Conservation (phyloP, 2,888 invertebrate genomes). For the Volucella bombylans region DNA sequence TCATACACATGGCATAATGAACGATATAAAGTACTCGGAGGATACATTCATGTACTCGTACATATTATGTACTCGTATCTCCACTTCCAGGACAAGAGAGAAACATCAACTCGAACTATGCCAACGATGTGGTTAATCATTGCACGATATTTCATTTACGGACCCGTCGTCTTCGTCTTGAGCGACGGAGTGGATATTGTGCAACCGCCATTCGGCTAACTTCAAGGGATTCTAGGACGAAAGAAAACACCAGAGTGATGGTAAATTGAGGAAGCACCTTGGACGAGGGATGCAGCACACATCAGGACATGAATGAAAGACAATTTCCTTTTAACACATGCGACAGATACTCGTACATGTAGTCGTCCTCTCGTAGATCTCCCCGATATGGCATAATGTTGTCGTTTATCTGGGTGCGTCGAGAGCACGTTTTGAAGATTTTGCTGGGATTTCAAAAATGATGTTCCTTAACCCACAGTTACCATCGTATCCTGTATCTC, state of each 20-base stretch:
- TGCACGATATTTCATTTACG: constrained; percentile 71
- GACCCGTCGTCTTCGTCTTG: too few species aligned
- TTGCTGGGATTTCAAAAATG: constrained; percentile 51
- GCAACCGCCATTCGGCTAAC: constrained; percentile 40
- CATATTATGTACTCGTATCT: constrained; percentile 7
- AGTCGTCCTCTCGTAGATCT: constrained; percentile 51
- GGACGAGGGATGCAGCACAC: constrained; percentile 27
- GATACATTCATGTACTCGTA: neutral
- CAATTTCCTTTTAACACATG: constrained; percentile 58
- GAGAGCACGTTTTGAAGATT: constrained; percentile 70
- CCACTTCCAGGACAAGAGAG: constrained; percentile 55
- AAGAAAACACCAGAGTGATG: neutral
- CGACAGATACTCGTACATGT: neutral
- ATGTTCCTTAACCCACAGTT: constrained; percentile 44
- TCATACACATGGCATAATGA: constrained; percentile 48
- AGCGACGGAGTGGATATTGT: neutral
- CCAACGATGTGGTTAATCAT: constrained; percentile 74
- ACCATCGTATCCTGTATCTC: constrained; percentile 7
- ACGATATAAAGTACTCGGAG: constrained; percentile 27
- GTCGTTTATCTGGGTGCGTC: constrained; percentile 66
- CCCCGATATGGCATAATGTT: constrained; percentile 68
- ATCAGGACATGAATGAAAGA: constrained; percentile 61
- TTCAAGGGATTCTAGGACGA: constrained; percentile 42
- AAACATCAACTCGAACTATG: constrained; percentile 72
- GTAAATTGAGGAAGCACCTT: constrained; percentile 48